A percentile compares a stretch with the other conserved stretches of the same genome.
These are phyloP conservation scores for Xestoiulus laeticollis DNA, from an alignment of 2,888 invertebrate genomes.

Conservation along the genomic window DNA sequence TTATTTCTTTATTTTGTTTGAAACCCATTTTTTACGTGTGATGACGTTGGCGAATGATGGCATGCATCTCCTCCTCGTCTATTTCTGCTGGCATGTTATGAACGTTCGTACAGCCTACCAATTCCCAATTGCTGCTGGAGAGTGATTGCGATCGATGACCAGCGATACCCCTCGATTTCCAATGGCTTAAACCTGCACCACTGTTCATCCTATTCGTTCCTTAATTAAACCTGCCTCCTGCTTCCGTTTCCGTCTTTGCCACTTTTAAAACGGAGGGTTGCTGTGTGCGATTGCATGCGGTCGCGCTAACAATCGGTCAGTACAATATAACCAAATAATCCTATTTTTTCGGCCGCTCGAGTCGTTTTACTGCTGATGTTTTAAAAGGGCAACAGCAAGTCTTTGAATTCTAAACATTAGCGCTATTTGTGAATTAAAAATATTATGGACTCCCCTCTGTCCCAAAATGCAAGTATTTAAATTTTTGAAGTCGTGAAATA, in stretches of 20 bases:
- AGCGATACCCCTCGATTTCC: slow-evolving; percentile 7
- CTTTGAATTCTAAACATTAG: neutral
- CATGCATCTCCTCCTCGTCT: slow-evolving; percentile 42
- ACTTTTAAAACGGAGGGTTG: slow-evolving; percentile 10
- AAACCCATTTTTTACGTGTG: neutral
- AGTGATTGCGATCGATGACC: slow-evolving; percentile 46
- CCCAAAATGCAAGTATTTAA: too few species aligned
- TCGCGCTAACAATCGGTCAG: neutral
- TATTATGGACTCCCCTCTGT: too few species aligned
- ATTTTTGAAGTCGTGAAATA: too few species aligned
- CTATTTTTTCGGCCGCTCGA: neutral
- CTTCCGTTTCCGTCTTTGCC: slow-evolving; percentile 27
- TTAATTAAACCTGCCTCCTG: slow-evolving; percentile 47
- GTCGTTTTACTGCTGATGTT: neutral
- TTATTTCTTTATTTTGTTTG: slow-evolving; percentile 13
- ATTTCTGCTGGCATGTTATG: slow-evolving; percentile 50
- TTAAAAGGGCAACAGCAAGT: neutral
- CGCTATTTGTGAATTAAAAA: too few species aligned
- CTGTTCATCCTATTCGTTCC: slow-evolving; percentile 45
- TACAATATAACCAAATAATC: slow-evolving; percentile 9
- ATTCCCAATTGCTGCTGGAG: slow-evolving; percentile 52
- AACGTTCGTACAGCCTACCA: slow-evolving; percentile 53
- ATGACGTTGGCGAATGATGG: slow-evolving; percentile 45
- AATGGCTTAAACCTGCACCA: slow-evolving; percentile 42
- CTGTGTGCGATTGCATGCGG: slow-evolving; percentile 16